Base-by-base conservation (phyloP, 1,140 invertebrate species). In the Sarcophaga bullata region DNA sequence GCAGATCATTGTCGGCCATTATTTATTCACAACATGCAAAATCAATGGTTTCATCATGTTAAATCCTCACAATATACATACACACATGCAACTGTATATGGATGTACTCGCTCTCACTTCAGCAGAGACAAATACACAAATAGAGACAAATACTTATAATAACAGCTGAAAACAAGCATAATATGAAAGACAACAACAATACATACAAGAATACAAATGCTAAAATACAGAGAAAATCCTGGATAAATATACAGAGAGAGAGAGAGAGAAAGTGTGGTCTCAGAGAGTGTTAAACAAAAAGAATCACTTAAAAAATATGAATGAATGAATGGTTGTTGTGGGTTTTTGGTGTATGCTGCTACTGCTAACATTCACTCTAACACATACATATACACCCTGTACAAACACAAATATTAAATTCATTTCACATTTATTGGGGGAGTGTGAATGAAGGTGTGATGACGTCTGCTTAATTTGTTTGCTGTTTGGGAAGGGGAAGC, bases 381-480 rank as follows among this genome's bases (percentile, higher is more conserved):
- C 25, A n/a, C 54, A 58, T 58, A n/a, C 54, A 37, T 37, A 37
- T 37, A 37, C 25, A 37, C 25, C 25, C 54, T n/a, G 7, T 58
- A 15, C 54, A 58, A 58, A 58, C 54, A 58, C 15, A 15, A n/a
- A 7, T n/a, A n/a, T 58, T 37, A 37, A 37, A 37, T 58, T 58
- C 13, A 15, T 15, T 15, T 15, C 13, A 13, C 54, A 58, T 58
- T 6, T 58, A n/a, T 25, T 9, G 17, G n/a, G 7, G 62, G 62
- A n/a, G 62, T 68, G 17, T 68, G 62, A 37, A 72, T 72, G 62
- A 83, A 83, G 78, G 82, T 25, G 82, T 25, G 78, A 75, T 83
- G 82, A 83, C 82, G 82, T 83, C 68, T 83, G 82, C 82, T 81
- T 80, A 83, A 83, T 83, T 83, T 83, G n/a, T n/a, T n/a, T 68